Evolutionary conservation across 2,888 invertebrate genomes (phyloP).

Genomic region (Standfussiana lucernea): DNA sequence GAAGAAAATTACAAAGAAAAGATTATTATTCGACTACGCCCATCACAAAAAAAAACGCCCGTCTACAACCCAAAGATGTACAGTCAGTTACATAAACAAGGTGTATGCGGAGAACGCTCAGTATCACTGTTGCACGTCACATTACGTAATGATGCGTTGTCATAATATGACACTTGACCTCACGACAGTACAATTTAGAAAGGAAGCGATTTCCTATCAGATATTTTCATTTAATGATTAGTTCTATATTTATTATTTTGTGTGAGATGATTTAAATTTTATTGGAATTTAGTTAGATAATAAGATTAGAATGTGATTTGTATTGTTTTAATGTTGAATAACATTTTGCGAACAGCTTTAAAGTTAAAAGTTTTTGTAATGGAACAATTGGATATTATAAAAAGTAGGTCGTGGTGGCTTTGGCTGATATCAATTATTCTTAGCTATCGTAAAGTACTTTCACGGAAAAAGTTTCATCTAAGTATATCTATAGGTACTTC

Average conservation of each 20-base stretch:
- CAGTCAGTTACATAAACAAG: slow-evolving; percentile 55
- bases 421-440: no score
- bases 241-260: slow-evolving; percentile 20
- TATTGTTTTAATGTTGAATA: neutral
- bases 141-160: slow-evolving; percentile 55
- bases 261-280: slow-evolving; percentile 6
- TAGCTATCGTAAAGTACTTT: no score
- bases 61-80: slow-evolving; percentile 38
- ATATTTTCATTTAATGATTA: slow-evolving; percentile 7
- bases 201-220: slow-evolving; percentile 44
- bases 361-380: neutral
- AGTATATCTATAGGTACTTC: no score
- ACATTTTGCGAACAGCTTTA: neutral
- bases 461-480: no score
- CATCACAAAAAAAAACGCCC: slow-evolving; percentile 21
- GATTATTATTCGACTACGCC: neutral
- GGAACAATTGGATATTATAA: no score
- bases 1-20: no score
- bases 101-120: slow-evolving; percentile 33
- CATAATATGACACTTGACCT: slow-evolving; percentile 65
- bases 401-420: no score
- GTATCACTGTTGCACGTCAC: slow-evolving; percentile 52
- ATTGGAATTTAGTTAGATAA: slow-evolving; percentile 27
- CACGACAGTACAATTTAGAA: slow-evolving; percentile 50
- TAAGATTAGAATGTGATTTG: slow-evolving; percentile 1